These are phyloP conservation scores for Hesperophylax magnus DNA, from an alignment of 1,140 invertebrate species.

Conservation along the genomic window DNA sequence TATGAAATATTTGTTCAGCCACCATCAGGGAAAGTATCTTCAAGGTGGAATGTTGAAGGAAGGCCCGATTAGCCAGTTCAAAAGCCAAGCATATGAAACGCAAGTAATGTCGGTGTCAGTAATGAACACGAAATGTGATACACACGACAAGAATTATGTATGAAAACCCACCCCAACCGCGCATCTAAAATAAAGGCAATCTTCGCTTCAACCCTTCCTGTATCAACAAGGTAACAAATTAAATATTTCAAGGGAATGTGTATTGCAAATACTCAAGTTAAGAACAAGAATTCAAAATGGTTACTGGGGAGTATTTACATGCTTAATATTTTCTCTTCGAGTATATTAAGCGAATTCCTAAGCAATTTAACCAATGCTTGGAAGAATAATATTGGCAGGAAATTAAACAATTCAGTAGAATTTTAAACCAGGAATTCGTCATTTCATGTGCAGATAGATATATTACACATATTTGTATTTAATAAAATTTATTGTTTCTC, in stretches of 20 bases:
- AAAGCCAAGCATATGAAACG: constrained; percentile 51
- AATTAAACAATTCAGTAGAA: background rate
- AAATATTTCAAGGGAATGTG: constrained; percentile 37
- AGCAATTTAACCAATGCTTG: constrained; percentile 2
- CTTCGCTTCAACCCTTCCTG: constrained; percentile 13
- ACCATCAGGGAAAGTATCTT: background rate
- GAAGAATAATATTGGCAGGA: background rate
- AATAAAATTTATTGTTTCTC: no score
- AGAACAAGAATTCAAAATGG: constrained; percentile 35
- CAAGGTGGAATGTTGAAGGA: constrained; percentile 20
- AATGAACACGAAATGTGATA: constrained; percentile 57
- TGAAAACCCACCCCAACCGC: constrained; percentile 41
- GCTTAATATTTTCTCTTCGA: background rate
- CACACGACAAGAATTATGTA: constrained; percentile 41
- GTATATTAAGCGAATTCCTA: constrained; percentile 27
- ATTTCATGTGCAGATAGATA: no score
- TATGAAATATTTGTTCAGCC: constrained; percentile 14
- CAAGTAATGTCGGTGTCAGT: constrained; percentile 51
- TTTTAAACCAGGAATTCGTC: background rate
- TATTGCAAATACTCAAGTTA: constrained; percentile 38
- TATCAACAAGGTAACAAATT: constrained; percentile 33
- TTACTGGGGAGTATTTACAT: constrained; percentile 18
- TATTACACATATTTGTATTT: no score
- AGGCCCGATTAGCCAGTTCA: constrained; percentile 48
- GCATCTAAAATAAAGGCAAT: constrained; percentile 27